These are phyloP conservation scores for Chaetodon trifascialis DNA, from an alignment of 2,113 vertebrate species.

Conservation along the genomic window DNA sequence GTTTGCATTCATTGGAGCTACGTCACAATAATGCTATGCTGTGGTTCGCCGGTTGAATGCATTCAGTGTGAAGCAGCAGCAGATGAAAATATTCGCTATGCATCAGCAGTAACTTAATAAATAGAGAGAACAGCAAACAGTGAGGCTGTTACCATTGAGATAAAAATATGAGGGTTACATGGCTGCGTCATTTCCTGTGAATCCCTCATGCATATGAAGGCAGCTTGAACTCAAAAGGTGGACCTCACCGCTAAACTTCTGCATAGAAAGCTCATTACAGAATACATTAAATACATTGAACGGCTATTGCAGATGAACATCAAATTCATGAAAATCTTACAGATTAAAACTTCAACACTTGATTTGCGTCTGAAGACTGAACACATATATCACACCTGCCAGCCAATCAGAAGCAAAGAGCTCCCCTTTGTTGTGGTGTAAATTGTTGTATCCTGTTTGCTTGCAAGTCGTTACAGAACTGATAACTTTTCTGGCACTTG, in stretches of 20 bases:
- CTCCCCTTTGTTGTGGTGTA: not conserved
- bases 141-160: too few species aligned
- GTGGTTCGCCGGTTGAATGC: not conserved
- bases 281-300: too few species aligned
- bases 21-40: not conserved
- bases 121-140: not conserved
- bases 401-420: not conserved
- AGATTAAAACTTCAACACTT: not conserved
- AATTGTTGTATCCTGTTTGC: constrained; percentile 15
- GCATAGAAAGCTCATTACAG: not conserved
- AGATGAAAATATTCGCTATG: not conserved
- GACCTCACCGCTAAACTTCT: not conserved
- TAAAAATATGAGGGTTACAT: not conserved
- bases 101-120: not conserved
- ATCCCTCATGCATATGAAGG: not conserved
- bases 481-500: not conserved
- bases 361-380: not conserved
- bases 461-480: constrained; percentile 10
- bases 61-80: not conserved
- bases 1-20: too few species aligned
- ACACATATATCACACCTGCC: not conserved
- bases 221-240: not conserved
- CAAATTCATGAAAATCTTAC: not conserved
- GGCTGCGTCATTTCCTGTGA: not conserved
- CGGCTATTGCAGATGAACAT: not conserved